Evolutionary conservation across 23 tunicate species (phyloP).

Genomic region (Styela plicata): DNA sequence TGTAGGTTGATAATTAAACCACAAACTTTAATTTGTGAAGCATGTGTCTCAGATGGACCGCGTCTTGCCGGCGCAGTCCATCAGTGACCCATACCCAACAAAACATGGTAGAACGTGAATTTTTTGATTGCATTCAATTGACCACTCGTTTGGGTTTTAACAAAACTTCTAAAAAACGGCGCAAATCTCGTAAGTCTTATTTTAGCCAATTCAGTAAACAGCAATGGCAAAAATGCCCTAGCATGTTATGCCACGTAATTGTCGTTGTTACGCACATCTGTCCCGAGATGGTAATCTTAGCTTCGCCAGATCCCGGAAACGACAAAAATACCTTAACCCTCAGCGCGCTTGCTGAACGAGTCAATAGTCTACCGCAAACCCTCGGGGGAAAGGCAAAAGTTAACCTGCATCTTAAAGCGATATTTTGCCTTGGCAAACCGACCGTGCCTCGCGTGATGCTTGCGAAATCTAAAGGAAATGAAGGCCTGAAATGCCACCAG

Average conservation of each 20-base stretch:
- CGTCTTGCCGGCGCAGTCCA: no score
- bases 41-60: no score
- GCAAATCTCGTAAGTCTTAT: background rate
- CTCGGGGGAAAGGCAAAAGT: background rate
- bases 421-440: background rate
- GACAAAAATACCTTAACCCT: background rate
- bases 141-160: no score
- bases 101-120: no score
- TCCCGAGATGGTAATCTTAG: background rate
- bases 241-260: background rate
- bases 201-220: background rate
- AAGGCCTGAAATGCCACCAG: background rate
- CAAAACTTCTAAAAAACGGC: no score
- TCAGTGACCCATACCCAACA: no score
- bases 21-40: no score
- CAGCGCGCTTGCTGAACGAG: background rate
- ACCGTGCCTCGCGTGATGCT: conserved; percentile 1
- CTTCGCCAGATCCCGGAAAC: background rate
- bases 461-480: background rate
- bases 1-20: no score
- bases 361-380: background rate
- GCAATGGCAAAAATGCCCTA: background rate
- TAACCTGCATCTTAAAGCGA: background rate
- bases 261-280: background rate
- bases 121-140: no score